Conservation (phyloP, 2,888 invertebrate species). For the Cantharis nigra region DNA sequence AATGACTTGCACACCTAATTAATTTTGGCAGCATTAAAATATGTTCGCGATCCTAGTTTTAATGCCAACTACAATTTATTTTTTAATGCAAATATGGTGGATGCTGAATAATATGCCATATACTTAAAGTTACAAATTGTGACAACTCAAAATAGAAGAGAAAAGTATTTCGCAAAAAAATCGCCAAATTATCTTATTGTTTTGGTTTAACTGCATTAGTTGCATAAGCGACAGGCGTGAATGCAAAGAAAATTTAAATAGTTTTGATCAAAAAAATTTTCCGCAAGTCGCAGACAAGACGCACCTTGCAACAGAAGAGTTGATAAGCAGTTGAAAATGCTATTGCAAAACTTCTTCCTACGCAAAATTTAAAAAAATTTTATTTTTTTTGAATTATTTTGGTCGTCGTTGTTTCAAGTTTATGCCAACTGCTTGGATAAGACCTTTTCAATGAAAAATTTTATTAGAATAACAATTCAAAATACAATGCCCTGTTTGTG, state of each 20-base stretch:
- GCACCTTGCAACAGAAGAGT: too few species aligned
- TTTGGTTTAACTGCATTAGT: neutral
- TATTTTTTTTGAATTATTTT: neutral
- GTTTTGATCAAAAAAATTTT: too few species aligned
- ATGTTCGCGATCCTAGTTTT: neutral
- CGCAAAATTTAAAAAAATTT: neutral
- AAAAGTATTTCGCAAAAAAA: neutral
- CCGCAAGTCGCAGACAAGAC: neutral
- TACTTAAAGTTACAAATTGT: neutral
- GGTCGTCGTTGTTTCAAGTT: neutral
- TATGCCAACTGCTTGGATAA: neutral
- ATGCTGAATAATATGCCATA: neutral
- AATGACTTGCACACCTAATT: neutral
- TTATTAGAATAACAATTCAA: neutral
- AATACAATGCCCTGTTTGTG: neutral
- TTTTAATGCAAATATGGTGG: neutral
- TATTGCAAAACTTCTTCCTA: neutral
- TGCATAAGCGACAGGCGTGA: neutral
- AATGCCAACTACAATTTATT: neutral
- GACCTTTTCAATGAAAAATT: neutral
- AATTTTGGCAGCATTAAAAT: neutral
- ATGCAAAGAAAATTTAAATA: too few species aligned
- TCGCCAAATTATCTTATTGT: neutral
- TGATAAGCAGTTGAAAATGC: neutral
- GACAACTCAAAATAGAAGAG: neutral